Base-by-base conservation (phyloP, 1,140 invertebrate genomes). In the Neuroterus valhalla region DNA sequence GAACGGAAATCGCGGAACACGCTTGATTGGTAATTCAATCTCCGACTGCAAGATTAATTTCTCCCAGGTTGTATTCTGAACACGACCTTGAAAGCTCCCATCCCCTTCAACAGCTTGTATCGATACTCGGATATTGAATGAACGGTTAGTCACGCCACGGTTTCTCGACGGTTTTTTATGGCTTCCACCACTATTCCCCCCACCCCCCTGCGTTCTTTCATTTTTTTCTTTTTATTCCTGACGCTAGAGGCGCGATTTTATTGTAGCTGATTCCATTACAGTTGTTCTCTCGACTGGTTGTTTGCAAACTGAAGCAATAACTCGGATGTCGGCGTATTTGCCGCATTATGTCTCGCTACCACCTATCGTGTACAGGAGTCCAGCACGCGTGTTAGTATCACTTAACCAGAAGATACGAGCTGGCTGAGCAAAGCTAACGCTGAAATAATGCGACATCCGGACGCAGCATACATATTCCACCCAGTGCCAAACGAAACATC, bases 231-330 rank as follows among this genome's bases (percentile, higher is more conserved):
- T 23, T 44, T 43, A 38, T 46, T 69, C 42, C 31, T 17, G 70
- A 69, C 70, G 48, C 71, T 74, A 66, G 71, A 67, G 21, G 69
- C 72, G 71, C 68, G 78, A 76, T 82, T 76, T 70, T 76, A 76
- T 76, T 66, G 70, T 11, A 52, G 45, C 73, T 78, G 82, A 80
- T 80, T 76, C 68, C 71, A 76, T 81, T 78, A 76, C 62, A n/a
- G n/a, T n/a, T 73, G 77, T 68, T 78, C 74, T 80, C 43, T 48
- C 66, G 8, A 68, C 76, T 74, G 77, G 42, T 55, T 81, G 75
- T 84, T 82, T 78, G 81, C 78, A 76, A 84, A 80, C 79, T 79
- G 74, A 68, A 75, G 79, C 81, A 78, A 82, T 84, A 83, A 79
- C 74, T 70, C 72, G 70, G 50, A 75, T 55, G 69, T 43, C 66